A percentile compares a stretch with the other conserved stretches of the same genome.
phyloP scores from a whole-genome alignment of 2,113 vertebrate genomes.

The Ifrita kowaldi region DNA sequence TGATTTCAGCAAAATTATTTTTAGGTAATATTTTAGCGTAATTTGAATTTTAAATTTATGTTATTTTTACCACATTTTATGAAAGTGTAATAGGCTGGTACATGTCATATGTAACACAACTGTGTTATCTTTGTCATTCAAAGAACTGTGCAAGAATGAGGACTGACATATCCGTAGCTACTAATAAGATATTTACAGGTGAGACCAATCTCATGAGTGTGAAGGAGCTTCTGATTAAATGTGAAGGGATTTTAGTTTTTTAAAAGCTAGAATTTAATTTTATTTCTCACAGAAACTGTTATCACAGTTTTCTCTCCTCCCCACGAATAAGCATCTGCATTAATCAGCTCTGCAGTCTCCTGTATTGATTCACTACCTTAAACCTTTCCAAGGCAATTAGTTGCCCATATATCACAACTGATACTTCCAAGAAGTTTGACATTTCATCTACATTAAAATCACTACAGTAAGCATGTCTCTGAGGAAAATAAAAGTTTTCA shows the following conservation, averaged over 20 bases:
- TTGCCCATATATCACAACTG: constrained; percentile 46
- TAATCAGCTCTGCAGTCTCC: constrained; percentile 8
- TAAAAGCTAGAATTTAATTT: not conserved
- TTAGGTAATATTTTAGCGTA: not conserved
- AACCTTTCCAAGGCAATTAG: constrained; percentile 37
- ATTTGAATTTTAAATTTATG: not conserved
- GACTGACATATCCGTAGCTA: not conserved
- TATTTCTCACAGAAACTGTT: not conserved
- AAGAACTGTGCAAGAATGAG: not conserved
- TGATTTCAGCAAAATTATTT: not conserved
- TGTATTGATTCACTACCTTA: not conserved
- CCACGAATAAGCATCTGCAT: not conserved
- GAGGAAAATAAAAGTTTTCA: constrained; percentile 42
- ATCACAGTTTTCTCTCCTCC: not conserved
- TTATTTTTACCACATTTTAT: not conserved
- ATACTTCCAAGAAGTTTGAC: constrained; percentile 38
- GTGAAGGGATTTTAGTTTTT: not conserved
- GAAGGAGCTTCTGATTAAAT: not conserved
- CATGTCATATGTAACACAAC: not conserved
- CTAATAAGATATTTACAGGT: not conserved
- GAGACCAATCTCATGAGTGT: not conserved
- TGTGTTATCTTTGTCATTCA: not conserved
- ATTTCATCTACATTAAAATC: constrained; percentile 47
- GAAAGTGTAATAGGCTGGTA: not conserved
- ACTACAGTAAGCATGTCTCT: constrained; percentile 3